Evolutionary conservation across 2,797 vertebrate genomes (phyloP), one percentile per base, ranked within the genome.

Genomic region (Clarias platycephalus): DNA sequence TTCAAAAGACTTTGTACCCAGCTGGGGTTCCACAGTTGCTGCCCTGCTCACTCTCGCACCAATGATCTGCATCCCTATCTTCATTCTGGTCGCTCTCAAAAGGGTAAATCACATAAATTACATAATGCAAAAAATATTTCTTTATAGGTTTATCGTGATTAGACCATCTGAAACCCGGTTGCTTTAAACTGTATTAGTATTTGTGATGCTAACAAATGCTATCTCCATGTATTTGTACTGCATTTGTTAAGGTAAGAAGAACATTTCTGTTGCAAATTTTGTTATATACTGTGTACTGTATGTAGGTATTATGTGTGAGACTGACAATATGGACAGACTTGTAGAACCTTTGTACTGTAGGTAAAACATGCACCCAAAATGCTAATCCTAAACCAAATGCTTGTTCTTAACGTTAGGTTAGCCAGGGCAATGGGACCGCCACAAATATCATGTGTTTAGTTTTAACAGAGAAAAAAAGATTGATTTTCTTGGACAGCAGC

Each of bases 31-130:
- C 0, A 0, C 0, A 0, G 0, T 95, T 6, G 87, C 83, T 9
- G 0, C 18, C 0, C 12, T 95, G 20, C 91, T 96, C 26, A 75
- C 93, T 5, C 0, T 87, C 34, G 64, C 82, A 16, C 93, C 94
- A 0, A 86, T 96, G 76, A 26, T 93, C 4, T 95, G 93, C 87
- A 93, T 95, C 88, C 95, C 94, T 0, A 2, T 81, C 2, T 94
- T 90, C 81, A 67, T 93, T 24, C 58, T 94, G 0, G 1, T 93
- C n/a, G 4, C 90, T 0, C 13, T 92, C 18, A 87, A 0, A 12
- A 90, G 57, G 90, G 95, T 95, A 82, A 88, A 93, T 75, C 34
- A 31, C 31, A 31, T 31, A 31, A 24, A 71, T 10, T 77, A 60
- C 15, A 22, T 62, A n/a, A 60, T 60, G 2, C 12, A 62, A 18